phyloP scores from a whole-genome alignment of 2,888 invertebrate genomes.

The Koerneria pararmatus region DNA sequence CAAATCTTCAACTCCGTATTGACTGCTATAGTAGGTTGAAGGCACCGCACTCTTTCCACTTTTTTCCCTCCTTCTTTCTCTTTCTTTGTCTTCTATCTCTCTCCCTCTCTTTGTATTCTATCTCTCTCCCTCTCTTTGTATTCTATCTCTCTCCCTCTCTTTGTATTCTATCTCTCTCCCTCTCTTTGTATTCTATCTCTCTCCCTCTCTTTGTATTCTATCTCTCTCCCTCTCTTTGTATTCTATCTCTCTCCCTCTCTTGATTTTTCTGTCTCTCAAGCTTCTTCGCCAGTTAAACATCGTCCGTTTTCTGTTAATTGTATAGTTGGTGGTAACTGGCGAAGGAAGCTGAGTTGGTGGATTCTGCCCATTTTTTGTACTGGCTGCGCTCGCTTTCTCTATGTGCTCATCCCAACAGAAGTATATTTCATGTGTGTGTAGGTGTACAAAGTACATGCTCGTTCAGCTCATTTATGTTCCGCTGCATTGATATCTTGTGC shows the following conservation, averaged over 20 bases:
- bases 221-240: neutral
- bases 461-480: too few species aligned
- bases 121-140: constrained; percentile 8
- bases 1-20: too few species aligned
- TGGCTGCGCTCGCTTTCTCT: neutral
- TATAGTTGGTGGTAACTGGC: too few species aligned
- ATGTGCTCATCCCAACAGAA: too few species aligned
- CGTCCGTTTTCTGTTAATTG: constrained; percentile 6
- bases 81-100: constrained; percentile 6
- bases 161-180: neutral
- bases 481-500: too few species aligned
- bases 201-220: neutral
- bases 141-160: neutral
- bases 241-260: neutral
- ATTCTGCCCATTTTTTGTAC: neutral
- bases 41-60: too few species aligned
- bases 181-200: neutral
- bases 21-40: too few species aligned
- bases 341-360: too few species aligned
- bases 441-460: too few species aligned
- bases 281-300: too few species aligned
- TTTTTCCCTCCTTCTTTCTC: constrained; percentile 12
- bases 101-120: neutral
- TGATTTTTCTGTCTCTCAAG: too few species aligned
- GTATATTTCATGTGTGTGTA: too few species aligned